Evolutionary conservation across 92 coral and sea anemone genomes (phyloP), one percentile per base, ranked within the genome.

Genomic region (Palythoa grandiflora): DNA sequence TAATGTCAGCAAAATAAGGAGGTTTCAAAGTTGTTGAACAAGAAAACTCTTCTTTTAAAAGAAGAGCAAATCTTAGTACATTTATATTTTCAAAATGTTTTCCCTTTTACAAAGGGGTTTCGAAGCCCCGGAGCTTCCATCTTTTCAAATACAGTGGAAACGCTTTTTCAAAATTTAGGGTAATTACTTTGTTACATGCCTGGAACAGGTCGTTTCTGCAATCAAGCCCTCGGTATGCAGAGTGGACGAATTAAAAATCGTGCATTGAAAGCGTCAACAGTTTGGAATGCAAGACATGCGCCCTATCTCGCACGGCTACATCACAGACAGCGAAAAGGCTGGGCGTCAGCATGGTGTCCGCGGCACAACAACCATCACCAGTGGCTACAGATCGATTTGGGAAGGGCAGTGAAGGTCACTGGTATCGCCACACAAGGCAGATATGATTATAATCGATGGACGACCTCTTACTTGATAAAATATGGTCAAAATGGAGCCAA

Each of bases 361-460:
- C 89, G 89, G 4, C 87, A 60, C 44, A 89, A 89, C 9, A 89
- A 92, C 72, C 86, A 89, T 60, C 76, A 84, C 65, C 95, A 93
- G 75, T 96, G 94, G 94, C 87, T 91, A 19, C 92, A 91, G 89
- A 71, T 94, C 78, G 91, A 89, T 77, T 70, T 93, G 15, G 90
- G 92, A 28, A 68, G 87, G 28, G 36, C 96, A 38, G 75, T 75
- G 87, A 83, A 83, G 84, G 78, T 97, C 38, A 93, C 95, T 3
- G 95, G 97, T 35, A 91, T 97, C 60, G 98, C 96, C n/a, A 95
- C 90, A 6, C 97, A 95, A 71, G 99, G 99, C 10, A 88, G 91
- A 48, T 90, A 90, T n/a, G 92, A 88, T 73, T 66, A 90, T 0
- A 89, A 87, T 79, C 87, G 89, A 5, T 91, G 92, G 90, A 96